phyloP scores from a whole-genome alignment of 2,797 vertebrate species.

The Ctenosaura bakeri region DNA sequence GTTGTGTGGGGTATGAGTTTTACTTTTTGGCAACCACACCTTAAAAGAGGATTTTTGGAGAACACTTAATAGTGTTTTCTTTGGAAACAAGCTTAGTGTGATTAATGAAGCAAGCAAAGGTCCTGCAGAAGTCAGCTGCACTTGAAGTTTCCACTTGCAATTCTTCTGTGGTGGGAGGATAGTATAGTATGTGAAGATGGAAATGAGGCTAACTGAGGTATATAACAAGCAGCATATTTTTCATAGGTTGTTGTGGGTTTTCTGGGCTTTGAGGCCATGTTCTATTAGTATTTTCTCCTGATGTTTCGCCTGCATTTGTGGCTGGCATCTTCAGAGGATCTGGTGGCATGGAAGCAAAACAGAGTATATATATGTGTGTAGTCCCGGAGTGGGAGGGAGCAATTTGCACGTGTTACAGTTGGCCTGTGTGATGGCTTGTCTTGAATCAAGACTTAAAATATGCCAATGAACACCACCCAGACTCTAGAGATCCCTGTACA shows the following conservation, averaged over 20 bases:
- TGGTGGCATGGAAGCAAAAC: too few species aligned
- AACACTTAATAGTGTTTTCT: constrained; percentile 56
- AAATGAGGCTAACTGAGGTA: constrained; percentile 16
- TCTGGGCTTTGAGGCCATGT: too few species aligned
- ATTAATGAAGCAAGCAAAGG: constrained; percentile 51
- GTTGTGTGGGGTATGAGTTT: background rate
- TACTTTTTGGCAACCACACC: constrained; percentile 59
- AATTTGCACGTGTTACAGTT: too few species aligned
- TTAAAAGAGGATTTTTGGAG: constrained; percentile 66
- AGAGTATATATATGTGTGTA: too few species aligned
- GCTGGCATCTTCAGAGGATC: too few species aligned
- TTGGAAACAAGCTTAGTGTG: constrained; percentile 51
- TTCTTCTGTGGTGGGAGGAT: background rate
- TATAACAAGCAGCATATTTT: constrained; percentile 24
- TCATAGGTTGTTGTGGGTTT: background rate
- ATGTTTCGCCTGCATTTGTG: too few species aligned
- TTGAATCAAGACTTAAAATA: too few species aligned
- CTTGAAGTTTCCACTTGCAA: constrained; percentile 34
- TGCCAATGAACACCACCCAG: too few species aligned
- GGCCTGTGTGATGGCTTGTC: too few species aligned
- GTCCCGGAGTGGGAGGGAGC: too few species aligned
- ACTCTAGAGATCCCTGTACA: too few species aligned
- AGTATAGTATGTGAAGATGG: constrained; percentile 14
- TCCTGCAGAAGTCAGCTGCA: constrained; percentile 58
- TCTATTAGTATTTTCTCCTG: too few species aligned